phyloP scores from a whole-genome alignment of 2,113 vertebrate genomes.

The Candoia aspera region DNA sequence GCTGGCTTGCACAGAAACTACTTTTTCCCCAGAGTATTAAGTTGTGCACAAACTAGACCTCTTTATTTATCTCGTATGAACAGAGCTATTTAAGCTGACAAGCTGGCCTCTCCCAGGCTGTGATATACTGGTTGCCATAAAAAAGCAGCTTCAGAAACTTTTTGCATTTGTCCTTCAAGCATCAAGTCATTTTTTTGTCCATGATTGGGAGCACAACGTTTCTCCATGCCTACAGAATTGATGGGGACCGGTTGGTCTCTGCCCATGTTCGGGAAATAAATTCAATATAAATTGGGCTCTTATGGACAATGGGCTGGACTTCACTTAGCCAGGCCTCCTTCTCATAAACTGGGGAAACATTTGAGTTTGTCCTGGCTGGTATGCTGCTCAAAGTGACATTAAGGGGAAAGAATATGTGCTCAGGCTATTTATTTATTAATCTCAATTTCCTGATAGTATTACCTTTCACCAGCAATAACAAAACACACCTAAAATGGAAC shows the following conservation, averaged over 20 bases:
- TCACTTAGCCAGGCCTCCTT: not conserved
- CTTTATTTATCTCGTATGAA: slow-evolving; percentile 66
- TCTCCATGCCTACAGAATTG: slow-evolving; percentile 21
- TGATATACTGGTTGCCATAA: slow-evolving; percentile 65
- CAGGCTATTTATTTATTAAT: not conserved
- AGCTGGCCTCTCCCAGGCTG: slow-evolving; percentile 47
- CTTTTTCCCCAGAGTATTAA: slow-evolving; percentile 44
- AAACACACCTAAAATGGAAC: not conserved
- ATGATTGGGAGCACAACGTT: slow-evolving; percentile 50
- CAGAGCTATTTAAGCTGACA: slow-evolving; percentile 65
- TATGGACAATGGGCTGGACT: not conserved
- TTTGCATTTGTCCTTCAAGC: slow-evolving; percentile 71
- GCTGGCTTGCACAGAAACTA: slow-evolving; percentile 1
- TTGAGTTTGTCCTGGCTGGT: not conserved
- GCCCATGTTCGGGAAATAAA: not conserved
- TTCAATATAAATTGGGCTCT: not conserved
- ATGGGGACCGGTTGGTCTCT: not conserved
- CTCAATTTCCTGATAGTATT: not conserved
- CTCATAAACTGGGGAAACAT: not conserved
- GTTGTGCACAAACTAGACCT: slow-evolving; percentile 42
- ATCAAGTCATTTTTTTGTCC: slow-evolving; percentile 65
- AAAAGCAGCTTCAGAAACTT: slow-evolving; percentile 53
- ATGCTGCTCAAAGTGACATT: not conserved
- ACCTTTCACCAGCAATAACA: not conserved
- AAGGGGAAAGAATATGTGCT: not conserved